These are phyloP conservation scores for Branchipolynoe longqiensis DNA, from an alignment of 2,888 invertebrate genomes.

Conservation along the genomic window DNA sequence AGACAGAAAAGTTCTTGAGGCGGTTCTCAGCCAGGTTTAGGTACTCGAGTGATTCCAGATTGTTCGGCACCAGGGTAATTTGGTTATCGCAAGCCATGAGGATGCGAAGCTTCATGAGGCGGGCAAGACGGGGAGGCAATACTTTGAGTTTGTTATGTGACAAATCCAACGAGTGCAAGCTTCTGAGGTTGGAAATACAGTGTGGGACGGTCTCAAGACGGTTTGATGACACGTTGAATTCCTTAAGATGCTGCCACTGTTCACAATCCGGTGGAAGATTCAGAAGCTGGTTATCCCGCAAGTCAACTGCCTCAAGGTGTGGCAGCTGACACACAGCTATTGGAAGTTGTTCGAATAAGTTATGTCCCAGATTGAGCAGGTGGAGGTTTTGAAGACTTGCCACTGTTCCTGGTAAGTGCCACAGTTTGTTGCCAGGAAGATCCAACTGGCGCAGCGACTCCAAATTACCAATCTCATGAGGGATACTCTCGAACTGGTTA, in stretches of 20 bases:
- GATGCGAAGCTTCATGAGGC: conserved; percentile 71
- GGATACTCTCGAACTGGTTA: conserved; percentile 77
- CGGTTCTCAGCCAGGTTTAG: conserved; percentile 76
- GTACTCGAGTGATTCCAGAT: conserved; percentile 71
- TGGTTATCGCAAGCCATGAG: conserved; percentile 76
- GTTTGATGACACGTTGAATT: conserved; percentile 77
- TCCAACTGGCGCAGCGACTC: conserved; percentile 74
- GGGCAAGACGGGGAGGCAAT: conserved; percentile 71
- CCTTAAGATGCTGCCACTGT: conserved; percentile 71
- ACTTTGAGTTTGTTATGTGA: conserved; percentile 75
- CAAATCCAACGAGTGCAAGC: conserved; percentile 75
- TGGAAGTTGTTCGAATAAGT: conserved; percentile 77
- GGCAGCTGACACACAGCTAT: conserved; percentile 63
- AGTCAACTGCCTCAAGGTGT: conserved; percentile 65
- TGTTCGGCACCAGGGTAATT: conserved; percentile 72
- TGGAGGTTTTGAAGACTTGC: conserved; percentile 70
- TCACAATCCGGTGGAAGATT: conserved; percentile 77
- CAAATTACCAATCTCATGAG: conserved; percentile 76
- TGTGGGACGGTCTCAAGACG: conserved; percentile 74
- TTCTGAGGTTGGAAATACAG: conserved; percentile 71
- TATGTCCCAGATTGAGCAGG: conserved; percentile 75
- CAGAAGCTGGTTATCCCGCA: conserved; percentile 72
- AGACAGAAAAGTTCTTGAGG: conserved; percentile 75
- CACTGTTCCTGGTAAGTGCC: conserved; percentile 78
- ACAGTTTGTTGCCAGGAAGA: conserved; percentile 76